Evolutionary conservation across 2,888 invertebrate species (phyloP).

Genomic region (Xestia ashworthii): DNA sequence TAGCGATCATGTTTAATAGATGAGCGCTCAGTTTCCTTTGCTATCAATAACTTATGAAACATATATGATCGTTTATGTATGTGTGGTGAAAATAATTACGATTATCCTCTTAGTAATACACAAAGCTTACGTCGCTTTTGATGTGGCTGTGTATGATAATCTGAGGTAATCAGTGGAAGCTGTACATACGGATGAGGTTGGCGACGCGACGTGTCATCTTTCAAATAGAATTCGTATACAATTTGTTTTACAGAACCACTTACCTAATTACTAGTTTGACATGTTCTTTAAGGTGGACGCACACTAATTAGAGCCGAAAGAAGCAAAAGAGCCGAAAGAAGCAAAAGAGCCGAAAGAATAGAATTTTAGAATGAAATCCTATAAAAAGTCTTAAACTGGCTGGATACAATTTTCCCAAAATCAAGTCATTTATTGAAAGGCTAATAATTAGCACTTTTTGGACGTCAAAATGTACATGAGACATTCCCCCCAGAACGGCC

Average conservation of each 20-base stretch:
- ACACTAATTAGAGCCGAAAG: too few species aligned
- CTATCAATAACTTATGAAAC: not conserved
- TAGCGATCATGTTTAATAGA: not conserved
- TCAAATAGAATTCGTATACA: not conserved
- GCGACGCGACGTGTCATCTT: not conserved
- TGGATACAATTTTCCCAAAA: not conserved
- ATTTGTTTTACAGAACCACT: not conserved
- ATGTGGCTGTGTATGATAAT: slow-evolving; percentile 15
- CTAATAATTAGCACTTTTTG: not conserved
- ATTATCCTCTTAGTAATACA: not conserved
- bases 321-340: too few species aligned
- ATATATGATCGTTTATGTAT: not conserved
- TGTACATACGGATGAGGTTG: not conserved
- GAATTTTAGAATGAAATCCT: too few species aligned
- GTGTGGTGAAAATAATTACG: slow-evolving; percentile 2
- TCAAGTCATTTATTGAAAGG: not conserved
- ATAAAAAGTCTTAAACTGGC: too few species aligned
- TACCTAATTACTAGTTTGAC: not conserved
- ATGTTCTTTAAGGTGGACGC: not conserved
- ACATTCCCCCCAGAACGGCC: not conserved
- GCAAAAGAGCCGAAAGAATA: too few species aligned
- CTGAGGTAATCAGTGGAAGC: slow-evolving; percentile 5
- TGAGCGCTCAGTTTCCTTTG: not conserved
- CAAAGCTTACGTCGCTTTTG: slow-evolving; percentile 1
- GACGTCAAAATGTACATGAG: not conserved